Percentiles rank a stretch among this genome's conserved stretches.
Evolutionary conservation across 2,888 invertebrate species (phyloP).

Genomic region (Caenorhabditis panamensis): DNA sequence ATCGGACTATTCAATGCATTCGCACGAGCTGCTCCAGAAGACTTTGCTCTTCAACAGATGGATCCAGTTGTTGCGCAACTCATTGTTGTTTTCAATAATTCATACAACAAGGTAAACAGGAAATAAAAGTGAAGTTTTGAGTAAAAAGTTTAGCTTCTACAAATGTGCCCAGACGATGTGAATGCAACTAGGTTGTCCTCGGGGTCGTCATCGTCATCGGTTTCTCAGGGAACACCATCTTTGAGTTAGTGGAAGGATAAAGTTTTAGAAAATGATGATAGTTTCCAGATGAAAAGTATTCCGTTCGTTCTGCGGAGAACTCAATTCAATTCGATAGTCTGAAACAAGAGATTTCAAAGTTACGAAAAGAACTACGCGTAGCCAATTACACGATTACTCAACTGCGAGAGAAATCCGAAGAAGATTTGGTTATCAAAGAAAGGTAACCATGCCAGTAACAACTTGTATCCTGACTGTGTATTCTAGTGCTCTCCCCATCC

Average conservation of each 20-base stretch:
- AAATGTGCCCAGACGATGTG: slow-evolving; percentile 63
- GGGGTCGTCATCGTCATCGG: slow-evolving; percentile 47
- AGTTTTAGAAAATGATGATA: neutral
- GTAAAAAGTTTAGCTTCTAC: slow-evolving; percentile 46
- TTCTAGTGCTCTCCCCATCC: slow-evolving; percentile 63
- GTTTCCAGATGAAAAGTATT: slow-evolving; percentile 55
- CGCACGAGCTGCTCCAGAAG: slow-evolving; percentile 70
- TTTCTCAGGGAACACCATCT: slow-evolving; percentile 54
- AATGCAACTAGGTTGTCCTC: slow-evolving; percentile 44
- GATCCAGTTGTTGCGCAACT: slow-evolving; percentile 78
- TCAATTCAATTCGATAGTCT: slow-evolving; percentile 50
- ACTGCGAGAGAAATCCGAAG: slow-evolving; percentile 57
- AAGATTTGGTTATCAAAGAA: slow-evolving; percentile 49
- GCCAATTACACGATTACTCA: slow-evolving; percentile 60
- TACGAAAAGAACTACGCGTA: slow-evolving; percentile 58
- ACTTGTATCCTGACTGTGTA: neutral
- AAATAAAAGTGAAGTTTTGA: slow-evolving; percentile 27
- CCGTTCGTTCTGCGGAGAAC: slow-evolving; percentile 37
- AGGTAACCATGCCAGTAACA: slow-evolving; percentile 18
- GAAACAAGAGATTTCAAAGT: slow-evolving; percentile 62
- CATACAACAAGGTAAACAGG: slow-evolving; percentile 73
- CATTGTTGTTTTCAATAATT: slow-evolving; percentile 75
- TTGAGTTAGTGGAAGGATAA: neutral
- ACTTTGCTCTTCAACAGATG: slow-evolving; percentile 71
- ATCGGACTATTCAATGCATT: slow-evolving; percentile 77